A percentile compares a stretch with the other conserved stretches of the same genome.
Evolutionary conservation across 1,140 invertebrate species (phyloP).

Genomic region (Globodera rostochiensis): DNA sequence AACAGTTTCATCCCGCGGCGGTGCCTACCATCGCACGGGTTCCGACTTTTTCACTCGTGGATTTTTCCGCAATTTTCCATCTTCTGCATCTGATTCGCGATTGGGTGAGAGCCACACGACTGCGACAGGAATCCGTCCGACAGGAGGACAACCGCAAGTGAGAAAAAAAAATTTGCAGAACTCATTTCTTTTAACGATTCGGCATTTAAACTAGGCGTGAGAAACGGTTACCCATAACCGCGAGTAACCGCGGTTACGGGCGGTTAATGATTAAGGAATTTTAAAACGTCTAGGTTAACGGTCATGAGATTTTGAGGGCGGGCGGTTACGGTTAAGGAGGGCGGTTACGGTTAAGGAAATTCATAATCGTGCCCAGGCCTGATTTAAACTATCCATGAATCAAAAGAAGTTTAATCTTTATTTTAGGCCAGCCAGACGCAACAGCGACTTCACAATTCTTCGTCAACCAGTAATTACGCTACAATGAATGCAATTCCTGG

Average conservation of each 20-base stretch:
- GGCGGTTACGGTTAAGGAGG: no score
- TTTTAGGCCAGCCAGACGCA: slow-evolving; percentile 1
- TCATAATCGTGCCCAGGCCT: no score
- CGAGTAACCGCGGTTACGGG: no score
- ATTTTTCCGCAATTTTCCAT: slow-evolving; percentile 17
- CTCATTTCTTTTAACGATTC: no score
- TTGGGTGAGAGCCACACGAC: neutral
- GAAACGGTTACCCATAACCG: no score
- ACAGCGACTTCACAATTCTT: neutral
- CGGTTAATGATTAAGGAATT: no score
- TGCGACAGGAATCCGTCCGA: neutral
- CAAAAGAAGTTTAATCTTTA: no score
- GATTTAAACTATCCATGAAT: no score
- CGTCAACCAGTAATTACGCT: slow-evolving; percentile 6
- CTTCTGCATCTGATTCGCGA: slow-evolving; percentile 24
- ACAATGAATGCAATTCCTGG: slow-evolving; percentile 26
- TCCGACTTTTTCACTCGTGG: slow-evolving; percentile 29
- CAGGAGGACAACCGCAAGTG: slow-evolving; percentile 12
- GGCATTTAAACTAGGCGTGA: no score
- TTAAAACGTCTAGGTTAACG: no score
- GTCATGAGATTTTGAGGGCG: no score
- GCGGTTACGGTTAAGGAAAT: no score
- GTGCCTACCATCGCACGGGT: slow-evolving; percentile 17
- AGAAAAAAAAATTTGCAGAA: neutral
- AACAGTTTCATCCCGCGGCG: neutral